These are phyloP conservation scores for Avahi laniger DNA, from an alignment of 2,797 vertebrate genomes.

Conservation along the genomic window DNA sequence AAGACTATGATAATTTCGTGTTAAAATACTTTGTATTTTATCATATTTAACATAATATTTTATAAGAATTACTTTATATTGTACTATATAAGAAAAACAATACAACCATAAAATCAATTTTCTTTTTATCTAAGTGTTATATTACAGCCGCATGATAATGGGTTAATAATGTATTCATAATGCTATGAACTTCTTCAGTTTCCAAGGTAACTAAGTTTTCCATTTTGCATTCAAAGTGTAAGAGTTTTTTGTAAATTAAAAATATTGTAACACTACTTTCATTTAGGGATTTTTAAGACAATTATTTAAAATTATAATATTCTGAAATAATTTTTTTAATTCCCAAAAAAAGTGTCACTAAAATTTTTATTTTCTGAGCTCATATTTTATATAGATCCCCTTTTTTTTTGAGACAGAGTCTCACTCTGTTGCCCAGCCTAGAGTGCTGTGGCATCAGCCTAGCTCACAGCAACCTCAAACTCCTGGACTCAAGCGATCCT, in stretches of 20 bases:
- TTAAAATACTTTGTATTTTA: not conserved
- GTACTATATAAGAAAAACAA: not conserved
- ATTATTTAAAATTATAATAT: not conserved
- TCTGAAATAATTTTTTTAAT: not conserved
- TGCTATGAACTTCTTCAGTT: constrained; percentile 3
- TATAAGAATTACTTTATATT: not conserved
- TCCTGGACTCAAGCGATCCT: no score
- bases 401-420: no score
- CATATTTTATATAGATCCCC: not conserved
- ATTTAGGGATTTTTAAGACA: not conserved
- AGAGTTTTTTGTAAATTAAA: constrained; percentile 7
- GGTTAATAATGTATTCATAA: constrained; percentile 33
- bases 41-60: not conserved
- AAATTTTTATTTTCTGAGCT: not conserved
- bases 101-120: not conserved
- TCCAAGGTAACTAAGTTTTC: constrained; percentile 41
- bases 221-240: not conserved
- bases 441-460: no score
- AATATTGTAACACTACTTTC: not conserved
- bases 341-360: not conserved
- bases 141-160: not conserved
- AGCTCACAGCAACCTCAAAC: no score
- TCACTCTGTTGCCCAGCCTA: no score
- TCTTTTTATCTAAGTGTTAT: not conserved
- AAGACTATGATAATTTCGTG: not conserved